These are phyloP conservation scores for Labeo catla DNA, from an alignment of 2,113 vertebrate genomes.

Conservation along the genomic window DNA sequence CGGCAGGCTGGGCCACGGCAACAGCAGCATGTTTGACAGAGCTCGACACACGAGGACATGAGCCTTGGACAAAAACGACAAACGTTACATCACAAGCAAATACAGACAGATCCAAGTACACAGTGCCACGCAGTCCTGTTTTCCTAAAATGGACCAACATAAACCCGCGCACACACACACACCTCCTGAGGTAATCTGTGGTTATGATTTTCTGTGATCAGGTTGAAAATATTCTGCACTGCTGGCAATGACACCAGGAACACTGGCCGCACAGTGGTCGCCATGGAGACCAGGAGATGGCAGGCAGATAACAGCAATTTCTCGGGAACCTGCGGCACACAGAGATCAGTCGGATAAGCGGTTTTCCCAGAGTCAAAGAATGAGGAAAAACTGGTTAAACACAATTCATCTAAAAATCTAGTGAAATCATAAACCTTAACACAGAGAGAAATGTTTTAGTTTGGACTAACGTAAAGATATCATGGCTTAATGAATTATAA, in stretches of 20 bases:
- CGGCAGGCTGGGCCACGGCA: constrained; percentile 92
- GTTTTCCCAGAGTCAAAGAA: neutral
- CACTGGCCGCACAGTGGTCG: constrained; percentile 92
- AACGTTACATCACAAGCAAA: neutral
- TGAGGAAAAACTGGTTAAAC: neutral
- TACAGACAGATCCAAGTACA: neutral
- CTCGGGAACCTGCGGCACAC: constrained; percentile 86
- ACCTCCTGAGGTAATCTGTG: constrained; percentile 89
- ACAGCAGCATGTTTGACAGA: constrained; percentile 90
- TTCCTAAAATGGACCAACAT: neutral
- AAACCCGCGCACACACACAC: neutral
- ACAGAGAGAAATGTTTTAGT: neutral
- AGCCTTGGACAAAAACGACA: constrained; percentile 74
- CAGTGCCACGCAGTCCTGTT: neutral
- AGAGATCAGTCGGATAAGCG: neutral
- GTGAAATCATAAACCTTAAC: neutral
- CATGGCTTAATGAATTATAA: neutral
- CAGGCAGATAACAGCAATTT: constrained; percentile 93
- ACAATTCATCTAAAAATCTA: neutral
- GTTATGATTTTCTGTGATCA: constrained; percentile 87
- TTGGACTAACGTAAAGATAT: neutral
- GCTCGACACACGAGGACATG: constrained; percentile 92
- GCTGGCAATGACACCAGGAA: constrained; percentile 91
- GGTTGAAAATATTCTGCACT: constrained; percentile 93
- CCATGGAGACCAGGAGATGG: constrained; percentile 92